Conservation (phyloP, 2,888 invertebrate genomes). For the Prosopocoilus inquinatus region DNA sequence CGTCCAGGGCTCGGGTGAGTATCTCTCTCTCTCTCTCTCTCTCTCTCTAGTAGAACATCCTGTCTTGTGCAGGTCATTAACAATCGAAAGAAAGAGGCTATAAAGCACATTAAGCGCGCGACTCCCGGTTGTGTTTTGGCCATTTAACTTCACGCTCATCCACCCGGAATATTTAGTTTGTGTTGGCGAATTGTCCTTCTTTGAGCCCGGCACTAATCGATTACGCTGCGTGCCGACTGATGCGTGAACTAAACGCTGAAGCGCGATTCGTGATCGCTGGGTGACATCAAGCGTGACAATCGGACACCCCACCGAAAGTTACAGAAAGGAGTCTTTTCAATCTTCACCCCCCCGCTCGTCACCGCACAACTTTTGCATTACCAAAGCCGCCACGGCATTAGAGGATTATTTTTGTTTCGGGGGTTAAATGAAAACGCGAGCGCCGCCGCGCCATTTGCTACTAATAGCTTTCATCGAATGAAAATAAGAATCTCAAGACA, state of each 20-base stretch:
- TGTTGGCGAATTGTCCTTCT: slow-evolving; percentile 38
- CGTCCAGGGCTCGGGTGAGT: slow-evolving; percentile 45
- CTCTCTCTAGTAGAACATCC: too few relatives aligned
- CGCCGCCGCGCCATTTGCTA: too few relatives aligned
- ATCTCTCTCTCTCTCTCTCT: too few relatives aligned
- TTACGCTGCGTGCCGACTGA: too few relatives aligned
- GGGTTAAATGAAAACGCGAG: slow-evolving; percentile 5
- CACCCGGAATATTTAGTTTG: slow-evolving; percentile 43
- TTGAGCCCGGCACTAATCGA: slow-evolving; percentile 28
- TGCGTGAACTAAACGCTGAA: too few relatives aligned
- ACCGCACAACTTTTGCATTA: slow-evolving; percentile 21
- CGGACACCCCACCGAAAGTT: slow-evolving; percentile 21
- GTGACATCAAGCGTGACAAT: slow-evolving; percentile 34
- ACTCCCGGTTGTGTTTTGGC: slow-evolving; percentile 37
- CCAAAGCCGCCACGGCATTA: slow-evolving; percentile 17
- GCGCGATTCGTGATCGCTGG: neutral
- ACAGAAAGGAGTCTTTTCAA: slow-evolving; percentile 9
- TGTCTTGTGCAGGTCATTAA: too few relatives aligned
- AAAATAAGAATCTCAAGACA: too few relatives aligned
- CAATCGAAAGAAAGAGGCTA: too few relatives aligned
- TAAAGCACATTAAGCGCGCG: slow-evolving; percentile 11
- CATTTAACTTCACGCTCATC: slow-evolving; percentile 42
- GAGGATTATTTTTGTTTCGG: slow-evolving; percentile 21
- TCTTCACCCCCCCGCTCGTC: slow-evolving; percentile 11
- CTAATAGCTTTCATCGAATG: too few relatives aligned